Base-by-base conservation (phyloP, 1,140 invertebrate species). In the Drosophila tropicalis region DNA sequence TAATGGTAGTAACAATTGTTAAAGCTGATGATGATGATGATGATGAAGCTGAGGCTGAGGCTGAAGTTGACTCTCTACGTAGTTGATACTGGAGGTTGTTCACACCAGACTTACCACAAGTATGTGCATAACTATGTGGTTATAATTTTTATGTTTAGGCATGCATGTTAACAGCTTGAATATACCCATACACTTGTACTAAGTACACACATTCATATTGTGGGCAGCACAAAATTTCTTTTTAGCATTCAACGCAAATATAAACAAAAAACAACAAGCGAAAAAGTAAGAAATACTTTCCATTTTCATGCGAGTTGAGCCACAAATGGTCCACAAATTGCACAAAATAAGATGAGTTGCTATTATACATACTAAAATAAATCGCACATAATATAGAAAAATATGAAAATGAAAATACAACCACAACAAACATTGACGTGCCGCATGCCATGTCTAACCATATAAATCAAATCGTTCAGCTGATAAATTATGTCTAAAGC, bases 401-500 rank as follows among this genome's bases (percentile, higher is more conserved):
- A 51, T 51, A 51, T 51, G 44, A 76, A 69, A 51, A 73, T 72
- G 55, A 64, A 68, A 73, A 72, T 34, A 55, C 55, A 68, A 56
- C 19, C 39, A 25, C 51, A 76, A 67, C 58, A 67, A 76, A 58
- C 56, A 76, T 65, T 81, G 72, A 81, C 79, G 74, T 81, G 79
- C 77, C 56, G 66, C 74, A 84, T 86, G 82, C 83, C 82, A 86
- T 86, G 83, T 63, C 81, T 87, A 86, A 71, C 83, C 83, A 87
- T 83, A 86, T 86, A 86, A 87, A 86, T 86, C 83, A 83, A 86
- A 86, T 80, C 83, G 76, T 86, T 86, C 83, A 89, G 69, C 83
- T 83, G 83, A 83, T 86, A 86, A 87, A 86, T 86, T 87, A 79
- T 87, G 68, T 86, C 79, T 86, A 69, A 79, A 73, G 62, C 83